Evolutionary conservation across 2,113 vertebrate species (phyloP), one percentile per base, ranked within the genome.

Genomic region (Balaeniceps rex): DNA sequence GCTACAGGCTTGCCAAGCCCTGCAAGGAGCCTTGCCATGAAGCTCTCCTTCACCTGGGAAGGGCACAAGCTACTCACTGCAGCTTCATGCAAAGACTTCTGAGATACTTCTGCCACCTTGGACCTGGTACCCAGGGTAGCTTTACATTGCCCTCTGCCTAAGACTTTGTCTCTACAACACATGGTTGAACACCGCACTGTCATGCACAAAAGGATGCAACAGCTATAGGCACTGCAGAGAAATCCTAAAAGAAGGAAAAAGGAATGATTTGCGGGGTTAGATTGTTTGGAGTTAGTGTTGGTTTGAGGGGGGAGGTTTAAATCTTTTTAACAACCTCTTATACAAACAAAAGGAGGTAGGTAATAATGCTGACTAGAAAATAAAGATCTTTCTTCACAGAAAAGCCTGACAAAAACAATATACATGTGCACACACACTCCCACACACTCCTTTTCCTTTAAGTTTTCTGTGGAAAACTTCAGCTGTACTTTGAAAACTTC

Each of bases 291-390:
- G n/a, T 58, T 84, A 82, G 33, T 77, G 26, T 68, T 79, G 70
- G 42, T 40, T 77, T 83, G 28, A 26, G n/a, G 33, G 34, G 29
- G 33, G 49, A 46, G 52, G 28, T 80, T 92, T 93, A 92, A 92
- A 90, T 77, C 63, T 83, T 92, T 88, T 94, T 90, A 92, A 93
- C 82, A 95, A 90, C 36, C 40, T 86, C 92, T 90, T 85, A 69
- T 29, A 49, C 61, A 92, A 94, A 90, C 49, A 92, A 92, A 93
- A 88, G 78, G 63, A 93, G 82, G 44, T 69, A 68, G 47, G 66
- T 72, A 92, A 72, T 76, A 92, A 92, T 3, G 11, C 6, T 19
- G 28, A 71, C 51, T 68, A 79, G 69, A 85, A 95, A 92, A 88
- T 57, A 83, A 93, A 83, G 63, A 79, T 12, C 10, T 85, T 87